Base-by-base conservation (phyloP, 2,888 invertebrate genomes). In the Mythimna lalbum region DNA sequence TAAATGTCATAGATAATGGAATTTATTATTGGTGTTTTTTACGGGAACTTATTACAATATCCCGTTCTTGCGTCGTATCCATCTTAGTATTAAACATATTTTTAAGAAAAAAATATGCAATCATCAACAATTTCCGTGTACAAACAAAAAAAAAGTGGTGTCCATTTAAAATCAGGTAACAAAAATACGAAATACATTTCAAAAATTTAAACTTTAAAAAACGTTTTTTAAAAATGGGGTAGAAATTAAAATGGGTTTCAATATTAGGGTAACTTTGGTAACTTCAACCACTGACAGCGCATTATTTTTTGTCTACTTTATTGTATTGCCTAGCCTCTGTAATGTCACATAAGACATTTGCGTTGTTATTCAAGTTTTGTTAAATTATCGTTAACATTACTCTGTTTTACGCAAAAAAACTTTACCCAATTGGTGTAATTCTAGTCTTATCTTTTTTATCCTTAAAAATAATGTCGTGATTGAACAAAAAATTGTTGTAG, bases 1-100 rank as follows among this genome's bases (percentile, higher is more conserved):
- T 93, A 92, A 84, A 92, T 94, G 92, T 95, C 90, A 92, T 95
- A 95, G 93, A 79, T 93, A 92, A 90, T 92, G 88, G 88, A 90
- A 90, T 90, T 88, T 89, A 89, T 85, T 93, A 92, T 92, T 88
- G 92, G 89, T 95, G 93, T 95, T 93, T 89, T 88, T 69, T 76
- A 84, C 64, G 88, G 90, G 89, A 89, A 78, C 76, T 80, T 63
- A 72, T 75, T 82, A 76, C 79, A 43, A 63, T 67, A 85, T 86
- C 89, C 91, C 89, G 57, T 78, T 76, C 69, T 55, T 69, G 83
- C 89, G 93, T 92, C 93, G 88, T 94, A 93, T 93, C 94, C 94
- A 94, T 94, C 67, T 43, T 74, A 66, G 7, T 64, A 64, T 56
- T 64, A 64, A 61, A 67, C 69, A 59, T 69, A 73, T 61, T 53